Base-by-base conservation (phyloP, 2,888 invertebrate species). In the Euplexia lucipara region DNA sequence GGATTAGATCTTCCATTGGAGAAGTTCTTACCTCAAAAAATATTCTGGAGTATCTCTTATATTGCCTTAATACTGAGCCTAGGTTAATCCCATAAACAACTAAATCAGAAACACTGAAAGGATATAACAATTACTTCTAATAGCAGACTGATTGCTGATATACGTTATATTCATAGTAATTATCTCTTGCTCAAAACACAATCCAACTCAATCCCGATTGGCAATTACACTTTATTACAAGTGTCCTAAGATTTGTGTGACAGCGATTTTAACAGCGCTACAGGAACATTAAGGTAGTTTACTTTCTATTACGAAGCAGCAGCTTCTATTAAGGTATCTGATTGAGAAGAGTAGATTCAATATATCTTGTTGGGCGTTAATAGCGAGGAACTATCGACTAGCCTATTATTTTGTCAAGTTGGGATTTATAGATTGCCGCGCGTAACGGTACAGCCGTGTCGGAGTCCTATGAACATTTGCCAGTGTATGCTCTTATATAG, bases 361-460 rank as follows among this genome's bases (percentile, higher is more conserved):
- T 95, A 95, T 95, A 95, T 95, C 95, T 94, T 92, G 86, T 85
- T 82, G 86, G 92, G 93, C 95, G 95, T 95, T 95, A 95, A 95
- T 95, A 92, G 94, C 92, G 87, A 87, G 86, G 89, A 90, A 90
- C 88, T 90, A 93, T 92, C 92, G 91, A 83, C 88, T 88, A 88
- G 87, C 91, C 94, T 94, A 95, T 95, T 95, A 95, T 95, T 95
- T 95, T 95, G 95, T 95, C 95, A 94, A 94, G 94, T 85, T 78
- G 87, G 88, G 90, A 95, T 95, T 95, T 95, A 95, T 95, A 91
- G 95, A 91, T 91, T 88, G 88, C 80, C 82, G 86, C 83, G 80
- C 75, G 66, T 92, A 95, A 94, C 95, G 93, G 95, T 91, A 89
- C 81, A 81, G 73, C 80, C 80, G 85, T 88, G 82, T 80, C 63